phyloP scores from a whole-genome alignment of 2,113 vertebrate genomes.

The Vicugna pacos region DNA sequence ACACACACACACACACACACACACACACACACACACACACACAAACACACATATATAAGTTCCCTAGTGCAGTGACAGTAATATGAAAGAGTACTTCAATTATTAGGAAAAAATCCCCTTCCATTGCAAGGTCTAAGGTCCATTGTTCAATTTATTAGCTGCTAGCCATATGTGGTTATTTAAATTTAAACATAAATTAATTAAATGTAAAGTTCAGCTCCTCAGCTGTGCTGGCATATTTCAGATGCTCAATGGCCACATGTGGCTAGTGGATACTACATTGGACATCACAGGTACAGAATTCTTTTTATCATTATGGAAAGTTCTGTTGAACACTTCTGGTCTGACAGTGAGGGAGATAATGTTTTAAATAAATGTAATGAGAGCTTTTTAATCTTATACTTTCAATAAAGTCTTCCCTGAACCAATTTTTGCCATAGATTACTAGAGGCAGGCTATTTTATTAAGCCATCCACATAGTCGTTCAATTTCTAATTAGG shows the following conservation, averaged over 20 bases:
- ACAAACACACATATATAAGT: not conserved
- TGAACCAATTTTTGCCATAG: conserved; percentile 63
- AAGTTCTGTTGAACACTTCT: conserved; percentile 21
- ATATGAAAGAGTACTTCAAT: not conserved
- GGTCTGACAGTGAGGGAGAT: not conserved
- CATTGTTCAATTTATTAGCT: not conserved
- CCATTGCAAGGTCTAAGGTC: not conserved
- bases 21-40: not conserved
- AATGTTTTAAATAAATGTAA: conserved; percentile 37
- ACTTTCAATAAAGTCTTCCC: conserved; percentile 33
- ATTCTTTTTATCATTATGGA: not conserved
- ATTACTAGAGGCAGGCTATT: conserved; percentile 55
- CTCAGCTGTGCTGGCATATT: not conserved
- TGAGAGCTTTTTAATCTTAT: conserved; percentile 54
- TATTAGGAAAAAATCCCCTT: conserved; percentile 50
- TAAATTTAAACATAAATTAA: conserved; percentile 41
- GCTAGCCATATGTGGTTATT: not conserved
- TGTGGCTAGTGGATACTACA: not conserved
- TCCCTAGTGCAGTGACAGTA: not conserved
- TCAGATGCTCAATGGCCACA: not conserved
- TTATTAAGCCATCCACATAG: conserved; percentile 72
- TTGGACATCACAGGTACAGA: not conserved
- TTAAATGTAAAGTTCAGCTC: conserved; percentile 22
- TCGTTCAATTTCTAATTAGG: conserved; percentile 82
- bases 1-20: not conserved